These are phyloP conservation scores for Agrotis segetum DNA, from an alignment of 2,888 invertebrate genomes.

Conservation along the genomic window DNA sequence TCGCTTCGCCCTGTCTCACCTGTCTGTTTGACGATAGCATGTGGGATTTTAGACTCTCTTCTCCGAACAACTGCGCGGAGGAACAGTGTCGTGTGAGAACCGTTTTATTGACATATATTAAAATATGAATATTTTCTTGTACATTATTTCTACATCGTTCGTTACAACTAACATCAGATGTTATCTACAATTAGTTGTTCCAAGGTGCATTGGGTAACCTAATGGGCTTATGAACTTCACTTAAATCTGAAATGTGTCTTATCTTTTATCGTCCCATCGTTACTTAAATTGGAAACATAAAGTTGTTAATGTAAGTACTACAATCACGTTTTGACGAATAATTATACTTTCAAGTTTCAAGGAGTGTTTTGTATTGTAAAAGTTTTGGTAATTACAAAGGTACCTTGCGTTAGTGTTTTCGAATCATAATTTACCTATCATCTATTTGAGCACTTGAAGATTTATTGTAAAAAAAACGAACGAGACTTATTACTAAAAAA, in stretches of 20 bases:
- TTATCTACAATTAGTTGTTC: slow-evolving; percentile 55
- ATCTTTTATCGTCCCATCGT: slow-evolving; percentile 36
- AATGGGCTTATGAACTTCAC: slow-evolving; percentile 39
- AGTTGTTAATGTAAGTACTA: neutral
- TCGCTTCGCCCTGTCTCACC: too few species aligned
- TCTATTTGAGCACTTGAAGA: slow-evolving; percentile 4
- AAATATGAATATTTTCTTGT: slow-evolving; percentile 25
- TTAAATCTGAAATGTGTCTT: slow-evolving; percentile 29
- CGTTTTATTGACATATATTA: neutral
- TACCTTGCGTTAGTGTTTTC: too few species aligned
- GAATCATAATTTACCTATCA: too few species aligned
- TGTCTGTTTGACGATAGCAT: neutral
- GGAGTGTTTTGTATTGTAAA: neutral
- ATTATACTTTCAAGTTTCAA: slow-evolving; percentile 15
- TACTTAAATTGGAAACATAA: slow-evolving; percentile 23
- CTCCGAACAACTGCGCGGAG: too few species aligned
- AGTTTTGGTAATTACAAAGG: neutral
- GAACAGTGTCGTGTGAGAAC: too few species aligned
- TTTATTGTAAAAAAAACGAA: neutral
- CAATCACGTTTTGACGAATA: slow-evolving; percentile 6
- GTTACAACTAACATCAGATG: slow-evolving; percentile 47
- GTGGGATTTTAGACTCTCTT: too few species aligned
- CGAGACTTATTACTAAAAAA: too few species aligned
- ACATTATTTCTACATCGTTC: slow-evolving; percentile 40
- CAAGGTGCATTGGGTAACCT: slow-evolving; percentile 53